Base-by-base conservation (phyloP, 2,888 invertebrate genomes). In the Camptogramma bilineatum region DNA sequence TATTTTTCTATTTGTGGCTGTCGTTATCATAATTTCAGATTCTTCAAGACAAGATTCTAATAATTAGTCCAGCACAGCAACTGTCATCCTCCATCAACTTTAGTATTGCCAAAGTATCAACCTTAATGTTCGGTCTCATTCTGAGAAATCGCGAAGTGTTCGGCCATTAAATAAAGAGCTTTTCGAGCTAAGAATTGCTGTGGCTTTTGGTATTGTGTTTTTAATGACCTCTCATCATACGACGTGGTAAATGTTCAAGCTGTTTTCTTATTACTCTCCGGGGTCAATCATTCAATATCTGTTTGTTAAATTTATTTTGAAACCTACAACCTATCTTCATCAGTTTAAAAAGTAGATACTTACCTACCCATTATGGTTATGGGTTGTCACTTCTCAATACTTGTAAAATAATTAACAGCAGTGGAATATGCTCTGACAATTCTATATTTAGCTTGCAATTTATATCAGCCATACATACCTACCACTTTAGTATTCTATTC, bases 61-160 rank as follows among this genome's bases (percentile, higher is more conserved):
- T 68, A 69, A 75, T 75, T 70, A n/a, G n/a, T n/a, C n/a, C n/a
- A n/a, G n/a, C n/a, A 70, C 63, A 47, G 58, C 70, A 73, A 77
- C 72, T 77, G 73, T 72, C 75, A 74, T 74, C 75, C 65, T 73
- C 74, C 55, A 58, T 71, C 77, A 74, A 72, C 48, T 73, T 75
- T 62, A 70, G 67, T 75, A 21, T 3, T 63, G 24, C 50, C 55
- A 52, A 47, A 56, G 58, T 56, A 44, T 4, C 16, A 44, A 82
- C 74, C 86, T 87, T 88, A 88, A 89, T 86, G 87, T 88, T 86
- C 82, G 85, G 84, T 68, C 77, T 79, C 74, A 72, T 78, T 82
- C 77, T 76, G 80, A 77, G 76, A 85, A 81, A 75, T 73, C 65
- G 66, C 69, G 74, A 83, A 78, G 76, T 76, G 77, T 78, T 76